Evolutionary conservation across 2,113 vertebrate genomes (phyloP).

Genomic region (Oostethus manadensis): DNA sequence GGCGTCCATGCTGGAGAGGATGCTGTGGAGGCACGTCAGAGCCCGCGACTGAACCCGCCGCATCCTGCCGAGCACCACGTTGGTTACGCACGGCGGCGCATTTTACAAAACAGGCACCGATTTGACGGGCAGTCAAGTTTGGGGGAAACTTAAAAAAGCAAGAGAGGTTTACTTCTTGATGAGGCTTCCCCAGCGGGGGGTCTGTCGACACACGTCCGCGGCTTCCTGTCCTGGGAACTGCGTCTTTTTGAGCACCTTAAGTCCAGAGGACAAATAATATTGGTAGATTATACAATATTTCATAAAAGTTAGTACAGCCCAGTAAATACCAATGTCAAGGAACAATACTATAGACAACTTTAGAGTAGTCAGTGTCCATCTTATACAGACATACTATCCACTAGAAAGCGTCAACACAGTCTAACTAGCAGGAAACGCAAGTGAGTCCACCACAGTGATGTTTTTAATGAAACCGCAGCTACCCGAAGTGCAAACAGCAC

Average conservation of each 20-base stretch:
- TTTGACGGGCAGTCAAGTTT: neutral
- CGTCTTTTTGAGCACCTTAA: conserved; percentile 89
- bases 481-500: too few relatives aligned
- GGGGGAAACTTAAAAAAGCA: neutral
- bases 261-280: neutral
- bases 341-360: neutral
- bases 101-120: neutral
- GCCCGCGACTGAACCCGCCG: conserved; percentile 85
- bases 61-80: conserved; percentile 70
- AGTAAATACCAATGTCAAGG: too few relatives aligned
- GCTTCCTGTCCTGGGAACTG: conserved; percentile 78
- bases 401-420: too few relatives aligned
- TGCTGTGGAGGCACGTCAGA: conserved; percentile 88
- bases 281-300: too few relatives aligned
- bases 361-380: too few relatives aligned
- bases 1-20: conserved; percentile 83
- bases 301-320: too few relatives aligned
- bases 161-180: conserved; percentile 80
- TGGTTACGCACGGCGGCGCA: neutral
- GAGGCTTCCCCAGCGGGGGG: conserved; percentile 81
- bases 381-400: too few relatives aligned
- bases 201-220: conserved; percentile 76
- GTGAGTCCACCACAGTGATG: too few relatives aligned
- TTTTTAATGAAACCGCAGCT: too few relatives aligned
- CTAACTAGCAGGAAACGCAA: too few relatives aligned